Percentiles rank a stretch among this genome's conserved stretches.
phyloP scores from a whole-genome alignment of 1,140 invertebrate genomes.

The Drosophila subobscura region DNA sequence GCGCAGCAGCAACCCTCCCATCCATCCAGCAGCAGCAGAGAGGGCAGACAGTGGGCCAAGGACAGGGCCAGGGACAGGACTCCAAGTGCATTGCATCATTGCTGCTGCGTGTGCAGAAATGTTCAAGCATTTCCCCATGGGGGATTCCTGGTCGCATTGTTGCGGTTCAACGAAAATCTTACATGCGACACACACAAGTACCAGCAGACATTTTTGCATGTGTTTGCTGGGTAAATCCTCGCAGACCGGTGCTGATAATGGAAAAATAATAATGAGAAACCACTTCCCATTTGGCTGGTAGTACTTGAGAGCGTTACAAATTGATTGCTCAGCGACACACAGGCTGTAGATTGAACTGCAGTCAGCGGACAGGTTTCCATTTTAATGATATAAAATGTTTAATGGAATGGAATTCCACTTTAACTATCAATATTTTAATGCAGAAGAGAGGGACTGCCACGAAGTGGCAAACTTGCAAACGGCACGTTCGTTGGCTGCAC shows the following conservation, averaged over 20 bases:
- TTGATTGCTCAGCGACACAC: no score
- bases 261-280: neutral
- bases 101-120: slow-evolving; percentile 38
- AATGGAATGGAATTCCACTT: no score
- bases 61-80: neutral
- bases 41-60: slow-evolving; percentile 1
- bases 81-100: slow-evolving; percentile 30
- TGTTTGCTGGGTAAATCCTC: slow-evolving; percentile 8
- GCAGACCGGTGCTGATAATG: neutral
- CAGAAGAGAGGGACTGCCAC: no score
- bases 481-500: no score
- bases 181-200: neutral
- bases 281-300: no score
- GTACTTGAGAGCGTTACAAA: no score
- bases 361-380: no score
- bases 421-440: no score
- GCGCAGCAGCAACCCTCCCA: neutral
- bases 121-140: slow-evolving; percentile 27
- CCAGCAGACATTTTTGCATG: neutral
- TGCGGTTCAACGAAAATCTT: slow-evolving; percentile 32
- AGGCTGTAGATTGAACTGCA: no score
- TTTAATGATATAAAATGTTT: no score
- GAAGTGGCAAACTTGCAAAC: no score
- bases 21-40: no score
- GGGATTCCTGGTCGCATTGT: slow-evolving; percentile 16